These are phyloP conservation scores for Conomelus anceps DNA, from an alignment of 2,888 invertebrate species.

Conservation along the genomic window DNA sequence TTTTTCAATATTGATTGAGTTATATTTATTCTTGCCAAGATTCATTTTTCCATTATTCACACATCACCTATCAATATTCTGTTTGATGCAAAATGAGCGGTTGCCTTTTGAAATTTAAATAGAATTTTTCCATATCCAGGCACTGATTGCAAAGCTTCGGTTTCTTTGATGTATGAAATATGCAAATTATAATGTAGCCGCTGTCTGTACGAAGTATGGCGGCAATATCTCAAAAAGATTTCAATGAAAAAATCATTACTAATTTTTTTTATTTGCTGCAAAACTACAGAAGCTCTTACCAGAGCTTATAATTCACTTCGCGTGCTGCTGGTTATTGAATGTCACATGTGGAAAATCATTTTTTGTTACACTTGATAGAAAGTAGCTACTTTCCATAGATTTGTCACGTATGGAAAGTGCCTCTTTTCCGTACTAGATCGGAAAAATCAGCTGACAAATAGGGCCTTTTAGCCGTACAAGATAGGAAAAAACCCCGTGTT, in stretches of 20 bases:
- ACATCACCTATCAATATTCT: background rate
- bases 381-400: too few relatives aligned
- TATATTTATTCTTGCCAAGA: background rate
- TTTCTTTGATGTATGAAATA: background rate
- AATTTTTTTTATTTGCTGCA: background rate
- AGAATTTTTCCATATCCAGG: background rate
- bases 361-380: too few relatives aligned
- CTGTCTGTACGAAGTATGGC: background rate
- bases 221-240: background rate
- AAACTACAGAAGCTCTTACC: background rate
- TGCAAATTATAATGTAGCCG: background rate
- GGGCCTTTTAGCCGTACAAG: too few relatives aligned
- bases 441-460: too few relatives aligned
- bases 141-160: background rate
- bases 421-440: too few relatives aligned
- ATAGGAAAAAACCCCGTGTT: too few relatives aligned
- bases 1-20: background rate
- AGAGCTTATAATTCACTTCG: background rate
- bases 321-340: background rate
- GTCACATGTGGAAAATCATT: background rate
- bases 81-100: background rate
- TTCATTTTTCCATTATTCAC: background rate
- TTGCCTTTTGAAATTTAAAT: background rate
- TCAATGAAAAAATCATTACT: background rate
- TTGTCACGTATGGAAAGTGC: too few relatives aligned